Percentiles rank a stretch among this genome's conserved stretches.
These are phyloP conservation scores for Spondyliosoma cantharus DNA, from an alignment of 2,797 vertebrate species.

Conservation along the genomic window DNA sequence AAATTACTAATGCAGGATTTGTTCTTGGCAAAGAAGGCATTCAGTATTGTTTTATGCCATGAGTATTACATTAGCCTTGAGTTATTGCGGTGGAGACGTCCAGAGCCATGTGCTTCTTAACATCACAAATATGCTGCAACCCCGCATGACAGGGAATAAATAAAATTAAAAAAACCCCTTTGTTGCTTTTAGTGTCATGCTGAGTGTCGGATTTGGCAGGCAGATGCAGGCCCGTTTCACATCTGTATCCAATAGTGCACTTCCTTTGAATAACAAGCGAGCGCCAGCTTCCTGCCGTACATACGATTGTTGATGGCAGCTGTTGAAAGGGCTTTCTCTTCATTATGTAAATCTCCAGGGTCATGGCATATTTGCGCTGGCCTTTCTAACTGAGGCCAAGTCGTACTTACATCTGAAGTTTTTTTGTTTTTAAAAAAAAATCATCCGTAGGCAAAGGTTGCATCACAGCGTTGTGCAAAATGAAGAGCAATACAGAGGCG, in stretches of 20 bases:
- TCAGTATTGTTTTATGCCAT: neutral
- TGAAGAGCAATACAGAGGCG: neutral
- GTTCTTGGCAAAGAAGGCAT: constrained; percentile 9
- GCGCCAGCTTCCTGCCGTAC: constrained; percentile 21
- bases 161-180: constrained; percentile 45
- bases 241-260: constrained; percentile 56
- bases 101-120: neutral
- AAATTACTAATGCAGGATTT: neutral
- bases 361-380: constrained; percentile 33
- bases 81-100: neutral
- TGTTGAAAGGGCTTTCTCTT: constrained; percentile 53
- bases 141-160: constrained; percentile 33
- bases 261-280: constrained; percentile 55
- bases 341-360: constrained; percentile 47
- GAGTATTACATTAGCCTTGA: neutral
- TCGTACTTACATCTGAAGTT: constrained; percentile 20
- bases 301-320: constrained; percentile 55
- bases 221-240: constrained; percentile 40
- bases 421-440: constrained; percentile 18
- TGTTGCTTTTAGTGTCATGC: constrained; percentile 50
- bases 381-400: constrained; percentile 39
- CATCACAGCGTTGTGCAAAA: constrained; percentile 13
- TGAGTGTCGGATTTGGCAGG: constrained; percentile 55
- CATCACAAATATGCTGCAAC: constrained; percentile 26
- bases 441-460: constrained; percentile 1